Conservation (phyloP, 1,140 invertebrate genomes). For the Marisa cornuarietis region DNA sequence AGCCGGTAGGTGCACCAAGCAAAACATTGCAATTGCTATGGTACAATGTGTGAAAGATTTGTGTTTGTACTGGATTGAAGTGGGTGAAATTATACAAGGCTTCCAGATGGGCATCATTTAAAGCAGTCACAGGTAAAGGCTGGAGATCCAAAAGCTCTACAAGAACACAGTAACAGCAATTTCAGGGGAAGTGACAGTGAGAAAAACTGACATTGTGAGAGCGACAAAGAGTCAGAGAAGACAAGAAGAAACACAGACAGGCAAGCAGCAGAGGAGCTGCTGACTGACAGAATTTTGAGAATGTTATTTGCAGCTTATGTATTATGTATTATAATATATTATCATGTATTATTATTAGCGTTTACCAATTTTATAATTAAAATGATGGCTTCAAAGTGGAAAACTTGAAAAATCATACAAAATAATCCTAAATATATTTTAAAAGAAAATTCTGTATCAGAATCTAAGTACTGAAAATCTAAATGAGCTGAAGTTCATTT, state of each 20-base stretch:
- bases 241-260: too few species aligned
- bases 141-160: constrained; percentile 88
- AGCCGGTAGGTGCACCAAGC: constrained; percentile 97
- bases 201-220: too few species aligned
- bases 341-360: too few species aligned
- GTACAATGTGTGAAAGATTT: constrained; percentile 96
- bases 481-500: not conserved
- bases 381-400: too few species aligned
- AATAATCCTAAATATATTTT: too few species aligned
- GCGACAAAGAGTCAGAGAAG: too few species aligned
- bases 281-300: too few species aligned
- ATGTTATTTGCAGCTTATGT: too few species aligned
- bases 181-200: not conserved
- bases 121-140: constrained; percentile 85
- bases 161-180: constrained; percentile 7
- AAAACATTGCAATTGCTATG: constrained; percentile 95
- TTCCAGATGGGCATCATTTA: constrained; percentile 83
- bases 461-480: not conserved
- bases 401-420: too few species aligned
- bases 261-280: too few species aligned
- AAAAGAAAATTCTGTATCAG: not conserved
- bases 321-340: too few species aligned
- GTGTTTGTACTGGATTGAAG: constrained; percentile 99
- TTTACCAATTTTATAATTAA: too few species aligned
- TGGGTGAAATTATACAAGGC: constrained; percentile 90